phyloP scores from a whole-genome alignment of 2,113 vertebrate genomes.

The Lanius collurio region DNA sequence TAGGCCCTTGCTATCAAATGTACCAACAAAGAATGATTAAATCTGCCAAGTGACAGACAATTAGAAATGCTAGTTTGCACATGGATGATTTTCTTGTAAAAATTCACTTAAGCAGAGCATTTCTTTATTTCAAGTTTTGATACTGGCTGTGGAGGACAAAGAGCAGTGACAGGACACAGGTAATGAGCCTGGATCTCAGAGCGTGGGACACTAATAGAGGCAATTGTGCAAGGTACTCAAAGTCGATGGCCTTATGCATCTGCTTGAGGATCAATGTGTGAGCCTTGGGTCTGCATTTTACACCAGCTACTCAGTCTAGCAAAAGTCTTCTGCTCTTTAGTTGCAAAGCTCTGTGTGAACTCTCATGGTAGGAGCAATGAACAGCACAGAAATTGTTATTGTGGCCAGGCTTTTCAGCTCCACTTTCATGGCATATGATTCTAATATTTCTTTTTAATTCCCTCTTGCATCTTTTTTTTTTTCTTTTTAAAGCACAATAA shows the following conservation, averaged over 20 bases:
- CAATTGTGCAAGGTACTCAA: neutral
- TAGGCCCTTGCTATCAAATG: neutral
- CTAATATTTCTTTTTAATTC: neutral
- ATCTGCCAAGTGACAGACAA: neutral
- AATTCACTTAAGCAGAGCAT: neutral
- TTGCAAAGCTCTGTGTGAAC: neutral
- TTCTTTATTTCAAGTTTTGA: neutral
- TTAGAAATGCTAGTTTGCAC: neutral
- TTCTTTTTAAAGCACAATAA: neutral
- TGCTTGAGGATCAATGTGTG: neutral
- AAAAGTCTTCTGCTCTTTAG: neutral
- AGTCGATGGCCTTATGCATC: neutral
- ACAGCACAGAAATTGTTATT: neutral
- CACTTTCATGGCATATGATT: neutral
- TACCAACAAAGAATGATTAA: neutral
- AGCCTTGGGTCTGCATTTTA: neutral
- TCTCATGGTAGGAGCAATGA: neutral
- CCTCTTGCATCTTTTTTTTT: neutral
- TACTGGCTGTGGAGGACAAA: neutral
- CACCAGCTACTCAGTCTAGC: neutral
- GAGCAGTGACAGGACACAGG: neutral
- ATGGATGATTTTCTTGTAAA: neutral
- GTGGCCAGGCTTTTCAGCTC: neutral
- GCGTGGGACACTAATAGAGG: fast-evolving
- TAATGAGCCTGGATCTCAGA: neutral